Evolutionary conservation across 2,113 vertebrate genomes (phyloP).

Genomic region (Ifrita kowaldi): DNA sequence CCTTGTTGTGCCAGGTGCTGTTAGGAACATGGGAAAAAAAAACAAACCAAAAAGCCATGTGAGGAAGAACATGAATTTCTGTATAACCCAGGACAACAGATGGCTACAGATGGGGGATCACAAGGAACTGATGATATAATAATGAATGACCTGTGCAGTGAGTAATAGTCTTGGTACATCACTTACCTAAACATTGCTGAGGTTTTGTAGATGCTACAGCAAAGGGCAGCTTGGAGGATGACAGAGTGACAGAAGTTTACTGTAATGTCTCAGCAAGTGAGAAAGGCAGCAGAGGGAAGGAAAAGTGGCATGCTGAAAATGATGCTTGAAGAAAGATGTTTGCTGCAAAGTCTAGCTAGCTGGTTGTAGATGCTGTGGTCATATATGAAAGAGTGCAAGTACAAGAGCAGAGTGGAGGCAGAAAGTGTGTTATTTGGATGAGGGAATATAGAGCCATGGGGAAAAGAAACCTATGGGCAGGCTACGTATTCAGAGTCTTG

Average conservation of each 20-base stretch:
- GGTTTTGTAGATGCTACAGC: not conserved
- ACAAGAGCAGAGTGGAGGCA: not conserved
- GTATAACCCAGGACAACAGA: not conserved
- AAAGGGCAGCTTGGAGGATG: not conserved
- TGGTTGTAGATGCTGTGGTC: not conserved
- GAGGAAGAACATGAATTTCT: not conserved
- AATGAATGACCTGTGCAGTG: conserved; percentile 2
- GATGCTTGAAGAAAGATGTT: not conserved
- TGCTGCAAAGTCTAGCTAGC: not conserved
- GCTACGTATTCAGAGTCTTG: not conserved
- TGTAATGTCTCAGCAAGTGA: not conserved
- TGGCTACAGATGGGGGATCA: conserved; percentile 4
- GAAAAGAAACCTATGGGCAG: not conserved
- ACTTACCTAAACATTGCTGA: not conserved
- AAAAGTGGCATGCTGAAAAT: not conserved
- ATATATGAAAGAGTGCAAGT: not conserved
- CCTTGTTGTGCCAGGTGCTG: conserved; percentile 37
- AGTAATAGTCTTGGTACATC: not conserved
- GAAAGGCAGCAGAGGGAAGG: not conserved
- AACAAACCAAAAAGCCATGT: not conserved
- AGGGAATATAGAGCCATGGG: not conserved
- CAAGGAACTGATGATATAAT: conserved; percentile 9
- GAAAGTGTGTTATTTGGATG: not conserved
- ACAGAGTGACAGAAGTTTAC: not conserved
- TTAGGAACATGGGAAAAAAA: not conserved